Base-by-base conservation (phyloP, 2,113 vertebrate species). In the Lampris incognitus region DNA sequence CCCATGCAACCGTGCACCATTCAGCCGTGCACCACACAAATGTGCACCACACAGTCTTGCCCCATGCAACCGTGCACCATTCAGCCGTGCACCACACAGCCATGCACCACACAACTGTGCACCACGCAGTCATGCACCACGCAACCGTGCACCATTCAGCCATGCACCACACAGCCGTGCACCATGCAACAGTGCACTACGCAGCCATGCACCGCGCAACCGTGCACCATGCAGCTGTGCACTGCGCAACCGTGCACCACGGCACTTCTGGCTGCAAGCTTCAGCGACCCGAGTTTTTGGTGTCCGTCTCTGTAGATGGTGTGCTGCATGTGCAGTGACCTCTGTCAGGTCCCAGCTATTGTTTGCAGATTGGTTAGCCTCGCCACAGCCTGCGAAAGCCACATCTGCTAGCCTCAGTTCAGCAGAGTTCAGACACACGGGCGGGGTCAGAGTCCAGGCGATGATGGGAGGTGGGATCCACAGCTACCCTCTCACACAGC, bases 311-410 rank as follows among this genome's bases (percentile, higher is more conserved):
- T 80, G 86, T 91, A 88, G 86, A 81, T 78, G 71, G 46, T 75
- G 52, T 48, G 76, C 68, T 87, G 65, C 89, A 89, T 93, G 90
- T 82, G 79, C 87, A 81, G 50, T 51, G 85, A 94, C 91, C 95
- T 94, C 93, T 95, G 91, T 94, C 87, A 88, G 87, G 80, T 87
- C 66, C 75, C 81, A 90, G 91, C 94, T 93, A 92, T 93, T 94
- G 94, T 96, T 95, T 95, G 92, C 90, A 86, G 79, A 85, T 89
- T 92, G 88, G 89, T 89, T 92, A 90, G 88, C 88, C 84, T 88
- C 91, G 88, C 85, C 66, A 13, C 84, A 87, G 88, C 82, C 92
- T 95, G 92, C 92, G 94, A 96, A 95, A 93, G 85, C 83, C 91
- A 92, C 93, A 94, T 95, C 93, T 96, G 91, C 91, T 92, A 54